Percentiles rank a stretch among this genome's conserved stretches.
phyloP scores from a whole-genome alignment of 2,113 vertebrate genomes.

The Gnathonemus echidnorhynchus region DNA sequence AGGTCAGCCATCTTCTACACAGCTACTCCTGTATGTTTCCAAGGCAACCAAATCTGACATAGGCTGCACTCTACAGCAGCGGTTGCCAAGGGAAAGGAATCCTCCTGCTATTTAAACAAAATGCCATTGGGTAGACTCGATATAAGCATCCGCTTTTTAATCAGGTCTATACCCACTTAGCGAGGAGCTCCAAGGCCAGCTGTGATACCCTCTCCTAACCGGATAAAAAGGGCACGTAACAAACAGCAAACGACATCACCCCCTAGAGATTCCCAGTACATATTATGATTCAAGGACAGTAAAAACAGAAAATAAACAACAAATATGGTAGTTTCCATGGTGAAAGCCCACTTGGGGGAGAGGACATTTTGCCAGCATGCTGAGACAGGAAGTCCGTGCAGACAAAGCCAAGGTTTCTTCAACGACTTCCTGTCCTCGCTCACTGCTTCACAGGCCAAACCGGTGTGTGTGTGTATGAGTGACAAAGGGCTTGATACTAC shows the following conservation, averaged over 20 bases:
- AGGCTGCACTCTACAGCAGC: neutral
- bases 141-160: neutral
- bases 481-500: neutral
- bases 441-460: too few species aligned
- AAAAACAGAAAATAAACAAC: neutral
- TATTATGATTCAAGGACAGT: neutral
- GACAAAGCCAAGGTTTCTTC: neutral
- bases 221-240: neutral
- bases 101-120: neutral
- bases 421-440: neutral
- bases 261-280: neutral
- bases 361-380: neutral
- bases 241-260: neutral
- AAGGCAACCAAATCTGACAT: neutral
- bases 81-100: neutral
- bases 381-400: neutral
- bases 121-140: neutral
- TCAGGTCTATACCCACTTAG: neutral
- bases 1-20: conserved; percentile 7
- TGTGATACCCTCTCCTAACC: neutral
- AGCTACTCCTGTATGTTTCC: neutral
- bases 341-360: neutral
- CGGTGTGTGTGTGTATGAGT: neutral
- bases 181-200: neutral
- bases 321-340: neutral